Conservation (phyloP, 1,140 invertebrate genomes). For the Hylaeus anthracinus region DNA sequence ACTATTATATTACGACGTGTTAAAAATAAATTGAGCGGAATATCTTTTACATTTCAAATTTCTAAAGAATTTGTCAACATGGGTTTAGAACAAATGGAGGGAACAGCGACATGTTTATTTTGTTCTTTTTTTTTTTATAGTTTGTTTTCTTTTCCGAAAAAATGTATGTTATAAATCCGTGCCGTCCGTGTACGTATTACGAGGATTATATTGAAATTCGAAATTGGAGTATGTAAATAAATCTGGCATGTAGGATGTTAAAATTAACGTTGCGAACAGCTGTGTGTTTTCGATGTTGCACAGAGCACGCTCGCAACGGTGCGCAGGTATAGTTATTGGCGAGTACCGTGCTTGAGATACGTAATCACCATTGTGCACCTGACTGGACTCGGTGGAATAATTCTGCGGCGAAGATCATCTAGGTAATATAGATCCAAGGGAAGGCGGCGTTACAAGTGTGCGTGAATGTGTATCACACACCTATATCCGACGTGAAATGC, state of each 20-base stretch:
- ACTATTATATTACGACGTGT: too few species aligned
- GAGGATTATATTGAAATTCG: slow-evolving; percentile 28
- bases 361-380: slow-evolving; percentile 49
- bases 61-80: too few species aligned
- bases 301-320: slow-evolving; percentile 3
- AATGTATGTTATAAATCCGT: background rate
- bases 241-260: slow-evolving; percentile 2
- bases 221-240: slow-evolving; percentile 5
- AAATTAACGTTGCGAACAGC: slow-evolving; percentile 29
- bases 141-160: too few species aligned
- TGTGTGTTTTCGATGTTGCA: slow-evolving; percentile 29
- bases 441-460: background rate
- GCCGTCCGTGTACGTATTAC: background rate
- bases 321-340: slow-evolving; percentile 24
- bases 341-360: slow-evolving; percentile 36
- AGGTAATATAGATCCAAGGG: slow-evolving; percentile 35
- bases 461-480: background rate
- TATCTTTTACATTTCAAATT: too few species aligned
- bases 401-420: slow-evolving; percentile 45
- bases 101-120: too few species aligned
- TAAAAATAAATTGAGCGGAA: too few species aligned
- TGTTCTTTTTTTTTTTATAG: too few species aligned
- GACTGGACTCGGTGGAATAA: slow-evolving; percentile 50
- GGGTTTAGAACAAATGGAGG: too few species aligned
- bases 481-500: background rate